phyloP scores from a whole-genome alignment of 2,797 vertebrate genomes.

The Enteromius radiatus region DNA sequence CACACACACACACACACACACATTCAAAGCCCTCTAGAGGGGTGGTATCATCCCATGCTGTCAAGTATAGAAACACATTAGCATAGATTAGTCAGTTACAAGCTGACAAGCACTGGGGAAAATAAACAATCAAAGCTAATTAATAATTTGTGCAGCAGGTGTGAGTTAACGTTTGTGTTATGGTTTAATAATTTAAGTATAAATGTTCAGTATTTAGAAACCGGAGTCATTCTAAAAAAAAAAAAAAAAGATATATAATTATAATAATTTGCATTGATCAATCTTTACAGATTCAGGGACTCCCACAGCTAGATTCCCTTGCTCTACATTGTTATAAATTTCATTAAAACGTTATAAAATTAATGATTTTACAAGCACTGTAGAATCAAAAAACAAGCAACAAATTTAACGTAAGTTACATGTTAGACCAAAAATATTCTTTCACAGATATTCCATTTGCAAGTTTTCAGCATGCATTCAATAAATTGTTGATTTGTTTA shows the following conservation, averaged over 20 bases:
- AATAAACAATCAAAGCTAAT: slow-evolving; percentile 35
- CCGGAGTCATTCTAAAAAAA: background rate
- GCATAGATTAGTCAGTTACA: slow-evolving; percentile 33
- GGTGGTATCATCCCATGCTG: slow-evolving; percentile 3
- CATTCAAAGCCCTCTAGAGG: background rate
- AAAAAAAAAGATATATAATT: too few species aligned
- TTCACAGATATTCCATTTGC: background rate
- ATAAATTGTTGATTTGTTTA: background rate
- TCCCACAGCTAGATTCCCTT: background rate
- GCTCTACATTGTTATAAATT: background rate
- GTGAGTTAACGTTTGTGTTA: slow-evolving; percentile 15
- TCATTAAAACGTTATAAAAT: background rate
- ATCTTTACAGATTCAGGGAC: background rate
- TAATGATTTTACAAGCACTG: background rate
- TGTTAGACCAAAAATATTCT: background rate
- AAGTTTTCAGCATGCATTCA: background rate
- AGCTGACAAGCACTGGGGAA: slow-evolving; percentile 7
- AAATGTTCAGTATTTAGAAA: background rate
- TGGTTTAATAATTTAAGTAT: background rate
- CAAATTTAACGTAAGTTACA: background rate
- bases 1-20: background rate
- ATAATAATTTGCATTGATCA: background rate
- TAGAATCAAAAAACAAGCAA: background rate
- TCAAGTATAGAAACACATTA: slow-evolving; percentile 20
- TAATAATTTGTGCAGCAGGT: slow-evolving; percentile 25